These are phyloP conservation scores for Apamea monoglypha DNA, from an alignment of 2,888 invertebrate genomes.

Conservation along the genomic window DNA sequence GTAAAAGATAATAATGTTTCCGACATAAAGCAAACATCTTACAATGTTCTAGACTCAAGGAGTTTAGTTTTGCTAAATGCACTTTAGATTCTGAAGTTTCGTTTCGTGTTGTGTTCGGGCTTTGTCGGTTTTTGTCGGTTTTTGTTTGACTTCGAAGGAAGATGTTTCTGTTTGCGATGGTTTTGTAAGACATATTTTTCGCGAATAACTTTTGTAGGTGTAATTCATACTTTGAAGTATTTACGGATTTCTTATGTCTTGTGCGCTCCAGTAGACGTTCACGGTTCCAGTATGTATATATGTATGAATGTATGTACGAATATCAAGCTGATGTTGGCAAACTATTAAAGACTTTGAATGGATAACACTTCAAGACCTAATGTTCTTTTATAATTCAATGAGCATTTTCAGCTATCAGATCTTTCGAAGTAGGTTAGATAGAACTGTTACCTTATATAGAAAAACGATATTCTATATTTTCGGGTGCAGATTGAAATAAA, in stretches of 20 bases:
- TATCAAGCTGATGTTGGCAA: conserved; percentile 3
- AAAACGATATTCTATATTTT: too few species aligned
- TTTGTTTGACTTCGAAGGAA: conserved; percentile 19
- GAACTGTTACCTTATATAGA: too few species aligned
- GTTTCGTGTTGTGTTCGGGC: conserved; percentile 19
- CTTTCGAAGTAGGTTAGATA: too few species aligned
- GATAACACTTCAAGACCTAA: background rate
- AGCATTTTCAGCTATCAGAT: background rate
- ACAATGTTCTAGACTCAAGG: conserved; percentile 4
- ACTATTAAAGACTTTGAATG: background rate
- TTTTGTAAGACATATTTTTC: conserved; percentile 32
- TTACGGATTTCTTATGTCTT: background rate
- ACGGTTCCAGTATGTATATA: background rate
- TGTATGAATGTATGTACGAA: too few species aligned
- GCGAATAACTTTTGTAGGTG: background rate
- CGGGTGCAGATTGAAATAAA: too few species aligned
- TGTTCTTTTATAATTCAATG: background rate
- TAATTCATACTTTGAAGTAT: background rate
- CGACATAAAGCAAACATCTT: conserved; percentile 50
- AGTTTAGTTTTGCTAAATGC: conserved; percentile 57
- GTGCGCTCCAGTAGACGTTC: too few species aligned
- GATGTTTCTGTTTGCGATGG: conserved; percentile 10
- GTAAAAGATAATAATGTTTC: conserved; percentile 57
- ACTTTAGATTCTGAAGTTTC: conserved; percentile 47
- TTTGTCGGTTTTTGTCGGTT: conserved; percentile 20